phyloP scores from a whole-genome alignment of 2,797 vertebrate genomes.

The Dendrocincla fuliginosa region DNA sequence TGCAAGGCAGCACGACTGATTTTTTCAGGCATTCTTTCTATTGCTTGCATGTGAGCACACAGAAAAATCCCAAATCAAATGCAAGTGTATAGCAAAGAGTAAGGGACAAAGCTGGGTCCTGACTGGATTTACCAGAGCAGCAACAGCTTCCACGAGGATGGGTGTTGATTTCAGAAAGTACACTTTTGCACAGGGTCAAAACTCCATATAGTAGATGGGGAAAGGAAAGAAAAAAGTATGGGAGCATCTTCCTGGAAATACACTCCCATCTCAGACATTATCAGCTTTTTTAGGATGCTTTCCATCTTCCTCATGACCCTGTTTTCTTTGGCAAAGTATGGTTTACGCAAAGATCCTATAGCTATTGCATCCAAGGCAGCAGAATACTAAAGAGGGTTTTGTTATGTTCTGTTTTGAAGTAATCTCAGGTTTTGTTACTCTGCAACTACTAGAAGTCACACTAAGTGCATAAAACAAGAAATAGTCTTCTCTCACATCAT shows the following conservation, averaged over 20 bases:
- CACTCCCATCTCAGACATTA: background rate
- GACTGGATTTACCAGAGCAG: background rate
- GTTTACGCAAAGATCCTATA: background rate
- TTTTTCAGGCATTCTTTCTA: rapidly evolving
- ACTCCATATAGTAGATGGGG: background rate
- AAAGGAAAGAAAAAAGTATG: background rate
- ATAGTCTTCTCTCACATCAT: background rate
- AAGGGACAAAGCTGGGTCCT: background rate
- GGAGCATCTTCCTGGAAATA: background rate
- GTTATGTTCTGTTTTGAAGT: background rate
- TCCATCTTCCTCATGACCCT: background rate
- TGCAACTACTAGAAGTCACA: background rate
- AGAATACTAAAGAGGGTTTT: background rate
- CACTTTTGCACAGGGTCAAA: background rate
- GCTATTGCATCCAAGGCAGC: background rate
- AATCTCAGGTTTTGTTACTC: background rate
- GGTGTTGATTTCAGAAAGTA: background rate
- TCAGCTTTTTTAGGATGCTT: background rate
- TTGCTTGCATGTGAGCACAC: rapidly evolving
- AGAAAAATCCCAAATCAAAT: background rate
- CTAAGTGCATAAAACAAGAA: background rate
- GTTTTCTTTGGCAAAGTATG: background rate
- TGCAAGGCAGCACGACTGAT: rapidly evolving
- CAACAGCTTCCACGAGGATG: rapidly evolving
- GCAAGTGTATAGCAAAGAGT: rapidly evolving